A percentile compares a stretch with the other conserved stretches of the same genome.
Conservation (phyloP, 1,140 invertebrate genomes). For the Caenorhabditis latens region DNA sequence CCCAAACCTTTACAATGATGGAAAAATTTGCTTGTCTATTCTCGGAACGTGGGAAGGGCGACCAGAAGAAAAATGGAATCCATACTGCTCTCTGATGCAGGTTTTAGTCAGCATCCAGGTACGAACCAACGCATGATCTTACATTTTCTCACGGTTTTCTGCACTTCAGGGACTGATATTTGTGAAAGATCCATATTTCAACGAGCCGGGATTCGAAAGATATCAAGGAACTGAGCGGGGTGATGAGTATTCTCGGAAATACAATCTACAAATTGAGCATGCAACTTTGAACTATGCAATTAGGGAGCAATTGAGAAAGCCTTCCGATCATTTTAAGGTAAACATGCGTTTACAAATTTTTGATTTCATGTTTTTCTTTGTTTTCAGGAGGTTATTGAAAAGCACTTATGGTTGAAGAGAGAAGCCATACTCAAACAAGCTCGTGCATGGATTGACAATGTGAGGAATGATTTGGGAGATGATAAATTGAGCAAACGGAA, state of each 20-base stretch:
- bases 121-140: background rate
- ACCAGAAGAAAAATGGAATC: constrained; percentile 98
- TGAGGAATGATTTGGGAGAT: constrained; percentile 78
- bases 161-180: constrained; percentile 85
- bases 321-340: constrained; percentile 79
- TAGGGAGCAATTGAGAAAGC: constrained; percentile 90
- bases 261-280: constrained; percentile 95
- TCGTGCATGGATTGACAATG: constrained; percentile 89
- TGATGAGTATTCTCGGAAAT: constrained; percentile 83
- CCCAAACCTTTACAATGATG: constrained; percentile 82
- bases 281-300: constrained; percentile 95
- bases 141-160: background rate
- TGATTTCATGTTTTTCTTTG: constrained; percentile 15
- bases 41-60: constrained; percentile 93
- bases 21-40: constrained; percentile 83
- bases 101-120: constrained; percentile 93
- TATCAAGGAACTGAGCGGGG: constrained; percentile 75
- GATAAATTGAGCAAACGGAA: constrained; percentile 67
- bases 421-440: constrained; percentile 90
- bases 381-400: constrained; percentile 85
- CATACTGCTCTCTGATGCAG: constrained; percentile 89
- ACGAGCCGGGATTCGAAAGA: constrained; percentile 95
- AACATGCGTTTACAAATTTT: background rate
- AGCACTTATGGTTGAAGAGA: constrained; percentile 94
- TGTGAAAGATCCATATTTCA: constrained; percentile 96